These are phyloP conservation scores for Chelidonichthys spinosus DNA, from an alignment of 2,797 vertebrate species.

Conservation along the genomic window DNA sequence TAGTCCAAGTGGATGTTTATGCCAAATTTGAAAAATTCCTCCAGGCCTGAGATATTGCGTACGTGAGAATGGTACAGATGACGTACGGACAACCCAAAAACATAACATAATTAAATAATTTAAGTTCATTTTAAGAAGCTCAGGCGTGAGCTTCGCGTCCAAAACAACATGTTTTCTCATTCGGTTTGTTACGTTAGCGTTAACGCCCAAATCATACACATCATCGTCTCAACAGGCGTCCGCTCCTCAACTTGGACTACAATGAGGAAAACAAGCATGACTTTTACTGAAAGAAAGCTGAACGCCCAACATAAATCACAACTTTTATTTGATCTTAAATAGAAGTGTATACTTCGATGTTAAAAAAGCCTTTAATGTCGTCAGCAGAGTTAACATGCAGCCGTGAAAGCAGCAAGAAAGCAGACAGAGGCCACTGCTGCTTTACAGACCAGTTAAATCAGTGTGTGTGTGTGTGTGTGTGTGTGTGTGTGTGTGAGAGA, in stretches of 20 bases:
- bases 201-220: background rate
- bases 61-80: too few species aligned
- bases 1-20: too few species aligned
- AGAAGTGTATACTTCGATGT: background rate
- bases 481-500: slow-evolving; percentile 8
- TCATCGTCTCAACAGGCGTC: background rate
- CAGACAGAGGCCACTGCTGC: slow-evolving; percentile 17
- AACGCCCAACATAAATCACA: background rate
- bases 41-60: too few species aligned
- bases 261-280: background rate
- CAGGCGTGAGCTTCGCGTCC: background rate
- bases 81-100: too few species aligned
- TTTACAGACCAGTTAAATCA: slow-evolving; percentile 13
- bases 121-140: background rate
- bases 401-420: background rate
- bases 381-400: background rate
- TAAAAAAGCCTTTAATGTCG: background rate
- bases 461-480: slow-evolving; percentile 1
- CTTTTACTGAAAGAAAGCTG: background rate
- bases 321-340: background rate
- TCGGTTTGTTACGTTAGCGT: background rate
- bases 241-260: background rate
- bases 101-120: background rate
- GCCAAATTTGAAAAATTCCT: too few species aligned
- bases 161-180: too few species aligned